Conservation (phyloP, 2,888 invertebrate species). For the Abscondita cerata region DNA sequence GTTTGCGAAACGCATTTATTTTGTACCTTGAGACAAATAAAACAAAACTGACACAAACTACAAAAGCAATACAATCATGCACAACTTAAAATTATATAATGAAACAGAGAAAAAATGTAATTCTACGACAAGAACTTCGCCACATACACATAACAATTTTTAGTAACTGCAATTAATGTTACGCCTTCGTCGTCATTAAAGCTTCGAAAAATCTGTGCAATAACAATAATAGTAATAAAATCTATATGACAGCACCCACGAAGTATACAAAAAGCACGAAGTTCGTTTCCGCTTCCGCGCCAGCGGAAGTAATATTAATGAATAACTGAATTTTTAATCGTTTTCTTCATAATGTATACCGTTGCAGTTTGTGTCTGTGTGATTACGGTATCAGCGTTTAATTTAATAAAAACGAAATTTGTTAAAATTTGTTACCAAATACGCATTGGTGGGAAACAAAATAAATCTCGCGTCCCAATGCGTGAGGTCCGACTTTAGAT, state of each 20-base stretch:
- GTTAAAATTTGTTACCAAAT: conserved; percentile 43
- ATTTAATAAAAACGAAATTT: conserved; percentile 22
- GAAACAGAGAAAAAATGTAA: conserved; percentile 14
- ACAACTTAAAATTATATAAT: conserved; percentile 21
- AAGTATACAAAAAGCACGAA: conserved; percentile 24
- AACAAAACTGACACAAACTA: conserved; percentile 25
- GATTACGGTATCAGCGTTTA: conserved; percentile 18
- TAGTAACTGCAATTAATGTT: no score
- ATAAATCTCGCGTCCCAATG: conserved; percentile 55
- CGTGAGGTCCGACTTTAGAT: conserved; percentile 54
- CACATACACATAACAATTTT: no score
- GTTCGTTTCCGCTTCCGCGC: conserved; percentile 48
- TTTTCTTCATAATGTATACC: conserved; percentile 12
- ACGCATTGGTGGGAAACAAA: conserved; percentile 50
- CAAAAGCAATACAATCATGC: conserved; percentile 22
- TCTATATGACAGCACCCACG: no score
- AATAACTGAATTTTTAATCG: no score
- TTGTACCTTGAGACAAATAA: conserved; percentile 16
- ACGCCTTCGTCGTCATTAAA: no score
- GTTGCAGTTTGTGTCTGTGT: conserved; percentile 10
- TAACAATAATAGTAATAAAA: no score
- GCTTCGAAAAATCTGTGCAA: no score
- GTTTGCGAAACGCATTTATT: conserved; percentile 7
- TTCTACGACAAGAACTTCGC: conserved; percentile 15
- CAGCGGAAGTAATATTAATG: conserved; percentile 49